Base-by-base conservation (phyloP, 2,888 invertebrate genomes). In the Tetragonula carbonaria region DNA sequence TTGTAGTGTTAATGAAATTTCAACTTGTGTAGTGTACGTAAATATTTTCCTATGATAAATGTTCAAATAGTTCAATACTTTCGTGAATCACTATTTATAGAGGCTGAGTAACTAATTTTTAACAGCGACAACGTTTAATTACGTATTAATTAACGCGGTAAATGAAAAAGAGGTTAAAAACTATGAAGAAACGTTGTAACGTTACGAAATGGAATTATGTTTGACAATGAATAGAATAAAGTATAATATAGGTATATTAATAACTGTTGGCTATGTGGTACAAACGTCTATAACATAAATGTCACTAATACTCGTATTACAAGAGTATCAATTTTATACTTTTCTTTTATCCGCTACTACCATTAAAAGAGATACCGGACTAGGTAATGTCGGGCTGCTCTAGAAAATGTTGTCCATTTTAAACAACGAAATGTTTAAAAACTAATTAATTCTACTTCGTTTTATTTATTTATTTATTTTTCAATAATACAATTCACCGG, bases 311-410 rank as follows among this genome's bases (percentile, higher is more conserved):
- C 57, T 57, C 13, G 23, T n/a, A 59, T 59, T 23, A 14, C 23
- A 59, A 23, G n/a, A 59, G 57, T 59, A n/a, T 23, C n/a, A 59
- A 59, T 59, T 59, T 59, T n/a, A n/a, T 23, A 59, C 57, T 59
- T 59, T 59, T 13, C 28, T 5, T 59, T 14, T 14, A 1, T n/a
- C n/a, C 5, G n/a, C 57, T 59, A n/a, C 57, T 59, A 59, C n/a
- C n/a, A n/a, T 57, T n/a, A n/a, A 57, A n/a, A n/a, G n/a, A 57
- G 57, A 14, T 14, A 57, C 57, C 14, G 45, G 45, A 45, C 45
- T 45, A 45, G 45, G 57, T 59, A n/a, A 59, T 59, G 4, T n/a
- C 13, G 23, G 14, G 14, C n/a, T 59, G 57, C n/a, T n/a, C 57
- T n/a, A 59, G 57, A 59, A 59, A 59, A 21, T n/a, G n/a, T 57